Percentiles rank a stretch among this genome's conserved stretches.
Conservation (phyloP, 1,140 invertebrate species). For the Brachionus rubens region DNA sequence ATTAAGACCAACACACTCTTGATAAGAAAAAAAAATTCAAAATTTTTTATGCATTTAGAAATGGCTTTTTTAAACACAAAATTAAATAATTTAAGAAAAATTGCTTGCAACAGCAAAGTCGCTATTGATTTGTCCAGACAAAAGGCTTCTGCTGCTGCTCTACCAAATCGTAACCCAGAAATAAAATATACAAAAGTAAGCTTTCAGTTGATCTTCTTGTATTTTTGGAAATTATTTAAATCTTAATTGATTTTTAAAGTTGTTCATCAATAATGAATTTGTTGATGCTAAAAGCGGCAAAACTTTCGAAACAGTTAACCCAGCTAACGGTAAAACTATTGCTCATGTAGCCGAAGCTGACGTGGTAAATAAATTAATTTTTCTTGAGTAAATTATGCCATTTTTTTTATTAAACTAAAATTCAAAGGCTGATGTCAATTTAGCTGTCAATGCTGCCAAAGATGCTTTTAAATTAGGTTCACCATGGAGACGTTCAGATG, state of each 20-base stretch:
- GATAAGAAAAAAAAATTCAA: no score
- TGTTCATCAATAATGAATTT: conserved; percentile 87
- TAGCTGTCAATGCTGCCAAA: conserved; percentile 72
- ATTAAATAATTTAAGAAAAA: neutral
- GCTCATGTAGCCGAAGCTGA: conserved; percentile 75
- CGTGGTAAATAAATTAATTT: neutral
- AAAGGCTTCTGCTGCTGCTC: neutral
- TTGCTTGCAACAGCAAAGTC: neutral
- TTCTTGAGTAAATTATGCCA: no score
- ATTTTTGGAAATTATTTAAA: neutral
- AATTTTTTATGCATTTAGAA: no score
- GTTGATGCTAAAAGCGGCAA: conserved; percentile 77
- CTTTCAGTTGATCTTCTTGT: no score
- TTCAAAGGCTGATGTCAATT: conserved; percentile 69
- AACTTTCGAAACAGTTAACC: conserved; percentile 82
- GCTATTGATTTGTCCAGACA: neutral
- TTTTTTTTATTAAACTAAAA: no score
- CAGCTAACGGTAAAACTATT: conserved; percentile 74
- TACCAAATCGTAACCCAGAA: neutral
- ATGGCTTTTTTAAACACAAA: no score
- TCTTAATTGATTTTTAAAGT: neutral
- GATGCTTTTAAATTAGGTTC: conserved; percentile 71
- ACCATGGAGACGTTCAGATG: conserved; percentile 75
- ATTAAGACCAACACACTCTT: no score
- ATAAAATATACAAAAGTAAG: conserved; percentile 20